Evolutionary conservation across 2,113 vertebrate genomes (phyloP).

Genomic region (Orientallactaga bullata): DNA sequence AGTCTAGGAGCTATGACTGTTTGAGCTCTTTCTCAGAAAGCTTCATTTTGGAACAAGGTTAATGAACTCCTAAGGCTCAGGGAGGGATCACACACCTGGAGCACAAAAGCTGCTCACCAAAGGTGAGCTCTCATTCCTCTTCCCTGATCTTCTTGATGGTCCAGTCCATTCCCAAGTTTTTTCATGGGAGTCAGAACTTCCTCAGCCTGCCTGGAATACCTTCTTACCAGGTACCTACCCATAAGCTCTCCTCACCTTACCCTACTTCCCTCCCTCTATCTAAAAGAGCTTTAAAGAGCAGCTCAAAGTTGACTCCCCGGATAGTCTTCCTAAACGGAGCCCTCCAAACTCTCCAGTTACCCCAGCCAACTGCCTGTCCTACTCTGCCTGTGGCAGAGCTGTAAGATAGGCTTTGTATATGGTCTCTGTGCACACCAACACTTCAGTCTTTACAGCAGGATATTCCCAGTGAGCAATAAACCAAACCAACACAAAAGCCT

Average conservation of each 20-base stretch:
- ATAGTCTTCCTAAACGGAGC: not conserved
- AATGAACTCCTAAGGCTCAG: not conserved
- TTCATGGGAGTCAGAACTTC: not conserved
- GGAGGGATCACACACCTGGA: not conserved
- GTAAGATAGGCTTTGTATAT: not conserved
- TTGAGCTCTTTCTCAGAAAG: not conserved
- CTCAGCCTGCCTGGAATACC: not conserved
- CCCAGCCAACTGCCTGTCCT: not conserved
- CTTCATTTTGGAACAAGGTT: not conserved
- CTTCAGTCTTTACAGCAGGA: not conserved
- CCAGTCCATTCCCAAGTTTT: not conserved
- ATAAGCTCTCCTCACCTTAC: not conserved
- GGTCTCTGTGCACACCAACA: not conserved
- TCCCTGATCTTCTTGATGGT: not conserved
- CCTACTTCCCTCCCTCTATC: not conserved
- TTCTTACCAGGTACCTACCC: not conserved
- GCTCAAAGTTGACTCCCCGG: not conserved
- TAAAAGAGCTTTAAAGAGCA: constrained; percentile 4
- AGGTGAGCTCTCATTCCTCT: not conserved
- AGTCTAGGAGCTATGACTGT: not conserved
- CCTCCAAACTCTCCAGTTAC: too few relatives aligned
- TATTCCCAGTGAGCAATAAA: not conserved
- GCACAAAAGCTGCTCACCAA: not conserved
- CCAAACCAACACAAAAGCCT: not conserved
- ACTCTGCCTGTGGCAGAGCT: not conserved